Evolutionary conservation across 1,140 invertebrate species (phyloP).

Genomic region (Thereuonema tuberculata): DNA sequence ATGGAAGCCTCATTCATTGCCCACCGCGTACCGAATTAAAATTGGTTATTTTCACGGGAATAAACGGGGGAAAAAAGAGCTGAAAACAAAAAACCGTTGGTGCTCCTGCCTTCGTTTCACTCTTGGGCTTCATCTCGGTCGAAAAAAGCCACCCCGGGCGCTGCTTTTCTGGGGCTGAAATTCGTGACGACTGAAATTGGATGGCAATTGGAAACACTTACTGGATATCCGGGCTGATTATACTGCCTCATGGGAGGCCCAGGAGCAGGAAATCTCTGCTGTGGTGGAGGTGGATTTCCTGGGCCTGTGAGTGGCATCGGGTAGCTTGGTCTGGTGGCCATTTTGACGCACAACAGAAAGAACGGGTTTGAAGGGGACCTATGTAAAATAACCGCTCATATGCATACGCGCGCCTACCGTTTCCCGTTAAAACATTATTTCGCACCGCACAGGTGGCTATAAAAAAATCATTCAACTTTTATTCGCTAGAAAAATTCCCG

Average conservation of each 20-base stretch:
- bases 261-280: constrained; percentile 43
- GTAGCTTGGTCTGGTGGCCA: constrained; percentile 8
- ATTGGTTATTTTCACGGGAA: background rate
- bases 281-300: constrained; percentile 30
- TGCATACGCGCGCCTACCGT: too few relatives aligned
- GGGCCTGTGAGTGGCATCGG: constrained; percentile 2
- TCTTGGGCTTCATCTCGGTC: background rate
- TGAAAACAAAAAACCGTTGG: background rate
- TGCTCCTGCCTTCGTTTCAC: background rate
- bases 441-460: too few relatives aligned
- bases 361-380: background rate
- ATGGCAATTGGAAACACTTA: constrained; percentile 28
- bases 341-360: constrained; percentile 6
- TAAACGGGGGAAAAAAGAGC: background rate
- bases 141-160: too few relatives aligned
- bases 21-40: too few relatives aligned
- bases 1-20: too few relatives aligned
- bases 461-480: too few relatives aligned
- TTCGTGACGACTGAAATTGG: constrained; percentile 3
- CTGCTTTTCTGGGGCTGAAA: background rate
- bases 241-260: constrained; percentile 13
- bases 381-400: too few relatives aligned
- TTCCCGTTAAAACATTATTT: too few relatives aligned
- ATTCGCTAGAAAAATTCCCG: too few relatives aligned
- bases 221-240: constrained; percentile 34